Conservation (phyloP, 2,888 invertebrate species). For the Trachelus stipa region DNA sequence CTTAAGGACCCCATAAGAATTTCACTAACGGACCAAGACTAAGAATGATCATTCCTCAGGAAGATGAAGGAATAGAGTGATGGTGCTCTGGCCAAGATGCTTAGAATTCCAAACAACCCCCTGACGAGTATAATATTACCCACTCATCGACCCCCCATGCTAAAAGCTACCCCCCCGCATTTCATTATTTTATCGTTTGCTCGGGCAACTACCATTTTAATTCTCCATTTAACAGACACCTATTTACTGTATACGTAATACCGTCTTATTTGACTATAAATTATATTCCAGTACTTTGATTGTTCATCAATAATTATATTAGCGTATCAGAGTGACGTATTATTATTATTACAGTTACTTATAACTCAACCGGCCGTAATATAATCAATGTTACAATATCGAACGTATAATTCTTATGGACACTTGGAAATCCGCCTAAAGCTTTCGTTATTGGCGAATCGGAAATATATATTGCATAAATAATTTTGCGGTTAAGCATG, state of each 20-base stretch:
- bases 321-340: no score
- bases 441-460: slow-evolving; percentile 33
- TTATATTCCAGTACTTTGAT: no score
- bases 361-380: slow-evolving; percentile 3
- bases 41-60: background rate
- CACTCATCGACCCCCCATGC: background rate
- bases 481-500: slow-evolving; percentile 19
- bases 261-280: no score
- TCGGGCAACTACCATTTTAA: background rate
- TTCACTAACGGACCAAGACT: background rate
- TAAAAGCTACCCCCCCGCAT: background rate
- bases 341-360: background rate
- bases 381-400: slow-evolving; percentile 35
- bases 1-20: background rate
- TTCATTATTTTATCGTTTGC: slow-evolving; percentile 7
- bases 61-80: background rate
- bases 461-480: slow-evolving; percentile 24
- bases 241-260: background rate
- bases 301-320: no score
- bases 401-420: background rate
- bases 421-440: slow-evolving; percentile 19
- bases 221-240: background rate
- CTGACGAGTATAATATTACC: background rate
- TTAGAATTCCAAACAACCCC: background rate
- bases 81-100: background rate